These are phyloP conservation scores for Mus pahari DNA, from an alignment of 2,113 vertebrate genomes.

Conservation along the genomic window DNA sequence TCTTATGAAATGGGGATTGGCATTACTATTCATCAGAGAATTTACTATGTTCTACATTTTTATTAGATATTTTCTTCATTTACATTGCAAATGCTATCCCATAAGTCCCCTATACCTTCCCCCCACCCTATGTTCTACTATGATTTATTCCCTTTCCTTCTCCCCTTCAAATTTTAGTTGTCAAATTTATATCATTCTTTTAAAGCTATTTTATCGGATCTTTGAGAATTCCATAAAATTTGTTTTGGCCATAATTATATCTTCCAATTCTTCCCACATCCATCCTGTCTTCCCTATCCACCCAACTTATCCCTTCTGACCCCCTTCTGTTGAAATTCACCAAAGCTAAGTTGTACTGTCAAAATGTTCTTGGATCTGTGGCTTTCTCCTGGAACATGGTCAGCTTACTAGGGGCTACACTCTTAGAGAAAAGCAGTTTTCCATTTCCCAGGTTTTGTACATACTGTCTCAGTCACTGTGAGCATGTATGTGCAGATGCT, in stretches of 20 bases:
- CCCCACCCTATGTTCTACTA: too few relatives aligned
- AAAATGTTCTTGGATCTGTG: neutral
- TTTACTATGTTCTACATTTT: neutral
- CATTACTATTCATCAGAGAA: neutral
- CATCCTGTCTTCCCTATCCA: neutral
- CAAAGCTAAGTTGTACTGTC: neutral
- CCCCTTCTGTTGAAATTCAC: neutral
- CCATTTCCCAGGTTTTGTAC: neutral
- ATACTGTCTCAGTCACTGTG: neutral
- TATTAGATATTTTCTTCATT: neutral
- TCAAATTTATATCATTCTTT: neutral
- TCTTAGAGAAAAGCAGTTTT: neutral
- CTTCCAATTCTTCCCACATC: neutral
- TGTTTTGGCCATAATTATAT: neutral
- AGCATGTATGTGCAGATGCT: neutral
- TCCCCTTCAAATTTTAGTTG: neutral
- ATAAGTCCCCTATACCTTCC: too few relatives aligned
- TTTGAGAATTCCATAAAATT: neutral
- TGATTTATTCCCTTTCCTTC: neutral
- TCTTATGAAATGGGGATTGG: slow-evolving; percentile 36
- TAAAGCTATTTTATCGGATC: neutral
- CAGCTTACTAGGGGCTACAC: neutral
- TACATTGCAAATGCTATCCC: too few relatives aligned
- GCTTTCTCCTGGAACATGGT: neutral
- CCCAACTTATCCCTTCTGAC: neutral